Evolutionary conservation across 2,797 vertebrate genomes (phyloP), one percentile per base, ranked within the genome.

Genomic region (Lophura swinhoii): DNA sequence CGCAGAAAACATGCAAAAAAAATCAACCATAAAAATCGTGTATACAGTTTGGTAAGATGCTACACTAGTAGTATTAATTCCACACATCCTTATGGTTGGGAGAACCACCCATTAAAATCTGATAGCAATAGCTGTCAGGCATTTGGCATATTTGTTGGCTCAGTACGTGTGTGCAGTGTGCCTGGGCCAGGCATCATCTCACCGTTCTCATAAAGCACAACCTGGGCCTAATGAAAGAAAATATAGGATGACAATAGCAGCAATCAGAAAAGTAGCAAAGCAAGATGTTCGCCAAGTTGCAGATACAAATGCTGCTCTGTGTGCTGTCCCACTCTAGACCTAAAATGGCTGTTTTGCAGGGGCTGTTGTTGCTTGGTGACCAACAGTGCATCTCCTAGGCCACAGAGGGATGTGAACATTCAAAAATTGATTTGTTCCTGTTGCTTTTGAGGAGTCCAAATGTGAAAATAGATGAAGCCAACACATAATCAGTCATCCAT

Each of bases 321-420:
- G 16, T 85, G 67, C 48, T 88, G 93, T 92, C 96, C 96, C 84
- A 29, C 35, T 91, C 87, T 56, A 81, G 92, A 95, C 88, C 88
- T 97, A 97, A 98, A 97, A 98, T 97, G 97, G 97, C 97, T 97
- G 97, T 95, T 97, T 88, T 93, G 94, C 96, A 96, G 91, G 87
- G 71, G 90, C 91, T 95, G 86, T 60, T 96, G 98, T 97, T 98
- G 97, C 97, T 95, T 97, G 96, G 97, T 97, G 97, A 98, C 96
- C 97, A 96, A 95, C 96, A 97, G 92, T 97, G 92, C 92, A 97
- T 97, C 94, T 96, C 94, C 96, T 96, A 78, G 63, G 92, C 87
- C 96, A 95, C 96, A 88, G 93, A 96, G 86, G 91, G 94, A 97
- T 97, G 91, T 90, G 96, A 97, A 96, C 88, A 77, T 90, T 93